These are phyloP conservation scores for Crepidodera aurea DNA, from an alignment of 2,888 invertebrate species.

Conservation along the genomic window DNA sequence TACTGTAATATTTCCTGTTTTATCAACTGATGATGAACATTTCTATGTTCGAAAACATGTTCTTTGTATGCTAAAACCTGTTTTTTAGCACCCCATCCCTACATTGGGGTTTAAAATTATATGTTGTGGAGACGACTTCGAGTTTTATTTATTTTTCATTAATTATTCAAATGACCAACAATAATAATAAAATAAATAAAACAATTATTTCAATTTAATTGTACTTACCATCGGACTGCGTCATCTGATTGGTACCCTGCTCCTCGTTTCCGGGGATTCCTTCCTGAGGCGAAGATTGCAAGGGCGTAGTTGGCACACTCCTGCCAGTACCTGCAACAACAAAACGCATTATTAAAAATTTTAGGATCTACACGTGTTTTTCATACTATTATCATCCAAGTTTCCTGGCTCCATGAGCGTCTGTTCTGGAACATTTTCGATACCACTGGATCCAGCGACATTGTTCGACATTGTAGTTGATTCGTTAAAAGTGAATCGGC, in stretches of 20 bases:
- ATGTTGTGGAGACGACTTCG: too few relatives aligned
- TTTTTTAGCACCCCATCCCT: too few relatives aligned
- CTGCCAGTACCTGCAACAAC: conserved; percentile 67
- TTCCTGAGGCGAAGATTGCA: conserved; percentile 70
- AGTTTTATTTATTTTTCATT: too few relatives aligned
- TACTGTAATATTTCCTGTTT: too few relatives aligned
- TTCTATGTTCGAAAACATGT: too few relatives aligned
- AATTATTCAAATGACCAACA: too few relatives aligned
- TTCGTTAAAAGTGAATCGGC: conserved; percentile 73
- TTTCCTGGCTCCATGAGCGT: conserved; percentile 53
- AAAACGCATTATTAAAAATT: conserved; percentile 27
- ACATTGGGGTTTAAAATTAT: too few relatives aligned
- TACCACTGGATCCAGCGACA: conserved; percentile 40
- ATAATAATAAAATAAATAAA: too few relatives aligned
- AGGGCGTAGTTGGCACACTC: conserved; percentile 73
- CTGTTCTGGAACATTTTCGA: conserved; percentile 57
- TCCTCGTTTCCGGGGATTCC: conserved; percentile 56
- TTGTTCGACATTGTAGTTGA: conserved; percentile 55
- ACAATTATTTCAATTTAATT: too few relatives aligned
- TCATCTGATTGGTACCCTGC: conserved; percentile 47
- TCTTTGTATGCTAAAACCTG: too few relatives aligned
- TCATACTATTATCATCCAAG: conserved; percentile 58
- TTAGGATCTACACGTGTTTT: conserved; percentile 35
- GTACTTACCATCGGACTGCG: conserved; percentile 53
- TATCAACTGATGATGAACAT: too few relatives aligned